Base-by-base conservation (phyloP, 2,113 vertebrate genomes). In the Galeopterus variegatus region DNA sequence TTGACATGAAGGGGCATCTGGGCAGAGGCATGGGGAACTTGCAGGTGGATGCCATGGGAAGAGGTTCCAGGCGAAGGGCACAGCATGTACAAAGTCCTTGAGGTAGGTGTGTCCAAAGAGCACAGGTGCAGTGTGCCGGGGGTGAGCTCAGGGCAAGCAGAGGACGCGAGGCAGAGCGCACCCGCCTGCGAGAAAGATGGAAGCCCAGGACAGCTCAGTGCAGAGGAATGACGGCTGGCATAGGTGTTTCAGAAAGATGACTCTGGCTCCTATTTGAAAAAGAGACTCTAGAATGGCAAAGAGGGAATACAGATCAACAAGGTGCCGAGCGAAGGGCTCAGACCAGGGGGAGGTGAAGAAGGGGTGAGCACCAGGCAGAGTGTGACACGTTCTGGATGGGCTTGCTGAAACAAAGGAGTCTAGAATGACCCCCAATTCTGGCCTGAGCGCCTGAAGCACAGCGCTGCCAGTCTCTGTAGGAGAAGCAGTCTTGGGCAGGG, bases 361-460 rank as follows among this genome's bases (percentile, higher is more conserved):
- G 14, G 4, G 3, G 31, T 1, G 26, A 81, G 15, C 15, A 17
- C 36, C 8, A 3, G 50, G 13, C 26, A 45, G 62, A n/a, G 36
- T 1, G 2, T 0, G 26, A 26, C 5, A 9, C 24, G 26, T 2
- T 45, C 6, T 4, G 26, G 23, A 50, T 0, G 14, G 41, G 14
- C 1, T 0, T 33, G 19, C 2, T 19, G 36, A 75, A 6, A 15
- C n/a, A 67, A 14, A n/a, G 33, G 45, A 23, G 33, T 28, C 50
- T 36, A 54, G 28, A 24, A 41, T 1, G 18, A 69, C 5, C 19
- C 58, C 11, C 19, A 67, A 24, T 14, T 31, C 31, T 50, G 58
- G 52, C 28, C 56, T 26, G n/a, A 19, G 23, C 1, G 36, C 21
- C 10, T n/a, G 50, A 73, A 76, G 23, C 58, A 24, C 11, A 41